Evolutionary conservation across 2,797 vertebrate species (phyloP).

Genomic region (Scomberomorus guttatus): DNA sequence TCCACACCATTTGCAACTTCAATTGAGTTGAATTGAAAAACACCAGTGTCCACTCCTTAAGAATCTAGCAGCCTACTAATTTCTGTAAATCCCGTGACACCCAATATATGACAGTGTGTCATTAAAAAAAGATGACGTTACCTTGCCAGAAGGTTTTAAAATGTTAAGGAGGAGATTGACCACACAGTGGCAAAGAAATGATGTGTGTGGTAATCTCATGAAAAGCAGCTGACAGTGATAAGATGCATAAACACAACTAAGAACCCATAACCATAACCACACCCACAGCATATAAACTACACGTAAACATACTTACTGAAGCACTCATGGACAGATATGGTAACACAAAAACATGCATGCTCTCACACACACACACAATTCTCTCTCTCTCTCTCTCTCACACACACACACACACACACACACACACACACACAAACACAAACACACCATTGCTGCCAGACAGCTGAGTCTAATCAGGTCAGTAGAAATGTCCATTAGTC

Average conservation of each 20-base stretch:
- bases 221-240: neutral
- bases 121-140: neutral
- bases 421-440: constrained; percentile 13
- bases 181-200: neutral
- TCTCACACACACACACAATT: neutral
- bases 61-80: neutral
- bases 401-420: constrained; percentile 1
- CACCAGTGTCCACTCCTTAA: no score
- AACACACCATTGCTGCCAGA: constrained; percentile 38
- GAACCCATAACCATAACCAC: constrained; percentile 21
- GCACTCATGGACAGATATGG: neutral
- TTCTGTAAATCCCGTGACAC: constrained; percentile 4
- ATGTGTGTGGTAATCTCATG: constrained; percentile 44
- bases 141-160: constrained; percentile 22
- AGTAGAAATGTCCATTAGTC: constrained; percentile 55
- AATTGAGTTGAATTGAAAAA: no score
- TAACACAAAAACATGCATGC: neutral
- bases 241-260: constrained; percentile 13
- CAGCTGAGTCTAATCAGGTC: constrained; percentile 59
- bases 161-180: constrained; percentile 13
- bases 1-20: no score
- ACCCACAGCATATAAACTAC: neutral
- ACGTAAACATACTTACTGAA: neutral
- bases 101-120: neutral
- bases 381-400: neutral